Percentiles rank a stretch among this genome's conserved stretches.
phyloP scores from a whole-genome alignment of 2,888 invertebrate genomes.

The Synanthedon andrenaeformis region DNA sequence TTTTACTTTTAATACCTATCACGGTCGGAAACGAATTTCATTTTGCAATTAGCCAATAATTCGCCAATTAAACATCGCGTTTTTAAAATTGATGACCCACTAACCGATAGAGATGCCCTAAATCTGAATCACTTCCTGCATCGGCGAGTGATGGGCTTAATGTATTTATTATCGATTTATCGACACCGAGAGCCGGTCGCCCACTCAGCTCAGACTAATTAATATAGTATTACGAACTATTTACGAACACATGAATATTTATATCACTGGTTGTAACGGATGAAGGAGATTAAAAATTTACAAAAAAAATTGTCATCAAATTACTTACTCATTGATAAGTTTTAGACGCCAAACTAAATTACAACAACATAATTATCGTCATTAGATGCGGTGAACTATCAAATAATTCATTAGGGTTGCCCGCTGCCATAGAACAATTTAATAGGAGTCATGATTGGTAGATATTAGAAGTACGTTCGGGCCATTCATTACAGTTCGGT shows the following conservation, averaged over 20 bases:
- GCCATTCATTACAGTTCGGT: constrained; percentile 11
- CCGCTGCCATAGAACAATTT: not conserved
- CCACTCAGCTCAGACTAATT: constrained; percentile 16
- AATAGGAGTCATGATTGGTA: not conserved
- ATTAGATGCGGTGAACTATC: not conserved
- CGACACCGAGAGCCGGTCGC: constrained; percentile 9
- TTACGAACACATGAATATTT: not conserved
- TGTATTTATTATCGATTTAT: constrained; percentile 33
- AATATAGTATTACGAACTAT: constrained; percentile 3
- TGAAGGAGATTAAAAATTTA: too few relatives aligned
- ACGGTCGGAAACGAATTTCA: too few relatives aligned
- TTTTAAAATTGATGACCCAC: not conserved
- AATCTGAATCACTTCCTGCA: constrained; percentile 22
- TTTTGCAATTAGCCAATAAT: too few relatives aligned
- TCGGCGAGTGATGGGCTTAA: constrained; percentile 22
- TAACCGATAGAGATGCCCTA: constrained; percentile 9
- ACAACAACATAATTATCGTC: not conserved
- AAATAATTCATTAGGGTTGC: not conserved
- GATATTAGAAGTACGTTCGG: constrained; percentile 1
- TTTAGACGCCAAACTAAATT: not conserved
- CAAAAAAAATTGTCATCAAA: too few relatives aligned
- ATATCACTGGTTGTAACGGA: not conserved
- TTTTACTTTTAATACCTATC: too few relatives aligned
- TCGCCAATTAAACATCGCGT: not conserved
- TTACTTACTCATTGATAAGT: too few relatives aligned